These are phyloP conservation scores for Exocentrus adspersus DNA, from an alignment of 2,888 invertebrate species.

Conservation along the genomic window DNA sequence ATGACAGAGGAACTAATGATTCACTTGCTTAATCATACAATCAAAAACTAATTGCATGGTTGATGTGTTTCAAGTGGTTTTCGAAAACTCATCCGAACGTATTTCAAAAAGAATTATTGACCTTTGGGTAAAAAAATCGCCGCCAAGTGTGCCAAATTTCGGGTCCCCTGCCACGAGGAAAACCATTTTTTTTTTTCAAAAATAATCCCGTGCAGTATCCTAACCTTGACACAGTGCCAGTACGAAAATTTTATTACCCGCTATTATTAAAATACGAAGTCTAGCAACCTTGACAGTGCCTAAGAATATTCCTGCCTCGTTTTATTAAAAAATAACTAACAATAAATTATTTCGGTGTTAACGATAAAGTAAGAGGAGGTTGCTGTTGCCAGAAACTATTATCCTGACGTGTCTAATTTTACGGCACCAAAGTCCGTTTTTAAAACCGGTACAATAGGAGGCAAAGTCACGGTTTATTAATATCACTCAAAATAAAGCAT, in stretches of 20 bases:
- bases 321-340: not conserved
- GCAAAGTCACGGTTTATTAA: not conserved
- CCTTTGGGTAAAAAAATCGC: not conserved
- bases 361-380: not conserved
- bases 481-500: not conserved
- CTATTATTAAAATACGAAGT: not conserved
- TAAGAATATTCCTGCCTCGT: not conserved
- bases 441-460: not conserved
- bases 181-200: too few species aligned
- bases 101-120: too few species aligned
- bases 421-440: slow-evolving; percentile 4
- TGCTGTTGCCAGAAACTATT: slow-evolving; percentile 11
- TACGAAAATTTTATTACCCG: not conserved
- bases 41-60: too few species aligned
- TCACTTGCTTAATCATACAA: not conserved
- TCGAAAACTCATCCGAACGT: too few species aligned
- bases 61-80: too few species aligned
- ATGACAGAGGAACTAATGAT: not conserved
- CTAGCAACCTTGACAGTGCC: not conserved
- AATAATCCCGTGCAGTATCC: not conserved
- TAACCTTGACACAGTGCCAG: slow-evolving; percentile 1
- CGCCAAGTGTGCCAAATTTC: not conserved
- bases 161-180: not conserved
- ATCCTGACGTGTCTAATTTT: slow-evolving; percentile 11
- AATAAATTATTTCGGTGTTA: not conserved